Base-by-base conservation (phyloP, 2,113 vertebrate species). In the Hippocampus barbouri region DNA sequence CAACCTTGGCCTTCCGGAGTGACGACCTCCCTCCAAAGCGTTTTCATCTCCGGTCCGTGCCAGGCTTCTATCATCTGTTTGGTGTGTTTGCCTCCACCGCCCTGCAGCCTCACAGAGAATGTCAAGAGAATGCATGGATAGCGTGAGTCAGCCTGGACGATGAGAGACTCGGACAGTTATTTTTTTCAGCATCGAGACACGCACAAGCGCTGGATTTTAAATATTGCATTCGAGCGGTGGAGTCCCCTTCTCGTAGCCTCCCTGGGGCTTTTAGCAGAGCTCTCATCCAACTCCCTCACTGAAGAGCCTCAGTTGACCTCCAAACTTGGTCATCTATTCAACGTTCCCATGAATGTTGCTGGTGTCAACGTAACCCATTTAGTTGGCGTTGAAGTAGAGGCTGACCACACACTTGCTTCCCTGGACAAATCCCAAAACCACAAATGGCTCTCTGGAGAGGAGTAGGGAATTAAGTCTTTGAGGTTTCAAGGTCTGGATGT, bases 181-280 rank as follows among this genome's bases (percentile, higher is more conserved):
- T 80, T 66, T 73, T 70, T 66, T 71, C 70, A 71, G 73, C 66
- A 68, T 83, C 47, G 15, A 72, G 70, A 81, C 79, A 81, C 41
- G 43, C 66, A 67, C 74, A 72, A 64, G 77, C 75, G 65, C 79
- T 73, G 27, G 71, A 79, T 87, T 79, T 79, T 91, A 74, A 89
- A 91, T 91, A 88, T 90, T 89, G 83, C 85, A 88, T 90, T 77
- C 81, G 73, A 82, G 70, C 25, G 40, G 30, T 64, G 69, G 27
- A 72, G 70, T 64, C 63, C 45, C 59, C 27, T 27, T 18, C 59
- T 61, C 27, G 23, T 14, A 4, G 5, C 30, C 51, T 41, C 70
- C 67, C 45, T 10, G 15, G 65, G 81, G 79, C 80, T 69, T 72
- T 8, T 60, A 14, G 67, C 59, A 8, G 59, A 61, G 59, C 59